phyloP scores from a whole-genome alignment of 2,113 vertebrate species.

The Prinia subflava region DNA sequence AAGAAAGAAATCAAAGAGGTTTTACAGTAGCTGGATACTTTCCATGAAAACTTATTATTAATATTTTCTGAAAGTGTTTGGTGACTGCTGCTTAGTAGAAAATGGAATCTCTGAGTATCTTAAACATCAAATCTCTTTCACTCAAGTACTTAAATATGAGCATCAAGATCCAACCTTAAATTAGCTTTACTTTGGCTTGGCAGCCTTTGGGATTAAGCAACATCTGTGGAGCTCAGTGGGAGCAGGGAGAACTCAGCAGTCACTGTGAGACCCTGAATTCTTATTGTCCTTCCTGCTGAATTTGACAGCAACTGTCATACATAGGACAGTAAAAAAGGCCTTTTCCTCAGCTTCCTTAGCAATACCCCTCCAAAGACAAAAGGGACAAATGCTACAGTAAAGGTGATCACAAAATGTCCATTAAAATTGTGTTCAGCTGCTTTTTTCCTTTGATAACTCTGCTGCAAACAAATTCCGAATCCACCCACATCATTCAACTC shows the following conservation, averaged over 20 bases:
- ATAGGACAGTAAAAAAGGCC: not conserved
- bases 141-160: not conserved
- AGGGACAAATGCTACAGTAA: not conserved
- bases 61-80: not conserved
- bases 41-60: not conserved
- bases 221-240: not conserved
- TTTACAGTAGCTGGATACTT: not conserved
- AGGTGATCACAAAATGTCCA: not conserved
- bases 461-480: not conserved
- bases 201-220: not conserved
- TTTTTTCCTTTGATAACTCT: not conserved
- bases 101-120: not conserved
- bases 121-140: not conserved
- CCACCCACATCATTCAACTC: not conserved
- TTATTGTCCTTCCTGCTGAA: not conserved
- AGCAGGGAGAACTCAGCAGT: not conserved
- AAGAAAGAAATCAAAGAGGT: not conserved
- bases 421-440: not conserved
- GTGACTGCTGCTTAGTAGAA: not conserved
- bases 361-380: not conserved
- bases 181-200: not conserved
- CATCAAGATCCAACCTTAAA: not conserved
- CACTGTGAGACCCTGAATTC: not conserved
- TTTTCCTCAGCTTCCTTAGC: not conserved
- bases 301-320: not conserved